These are phyloP conservation scores for Sarcophaga bullata DNA, from an alignment of 1,140 invertebrate species.

Conservation along the genomic window DNA sequence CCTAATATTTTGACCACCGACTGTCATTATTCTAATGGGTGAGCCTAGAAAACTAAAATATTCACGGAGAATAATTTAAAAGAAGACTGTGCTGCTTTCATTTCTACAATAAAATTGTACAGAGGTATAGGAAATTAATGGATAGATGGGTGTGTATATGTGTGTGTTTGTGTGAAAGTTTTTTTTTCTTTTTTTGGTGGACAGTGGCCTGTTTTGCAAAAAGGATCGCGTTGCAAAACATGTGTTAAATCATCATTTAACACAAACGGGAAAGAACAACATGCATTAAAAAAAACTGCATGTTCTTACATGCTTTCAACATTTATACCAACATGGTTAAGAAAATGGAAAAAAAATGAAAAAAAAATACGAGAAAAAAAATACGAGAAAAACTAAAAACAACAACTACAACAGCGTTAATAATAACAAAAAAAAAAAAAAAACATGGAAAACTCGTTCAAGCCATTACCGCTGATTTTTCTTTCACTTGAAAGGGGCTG, in stretches of 20 bases:
- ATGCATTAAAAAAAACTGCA: conserved; percentile 40
- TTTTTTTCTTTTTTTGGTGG: background rate
- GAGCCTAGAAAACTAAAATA: conserved; percentile 24
- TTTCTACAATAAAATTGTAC: background rate
- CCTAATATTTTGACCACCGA: background rate
- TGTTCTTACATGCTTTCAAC: conserved; percentile 40
- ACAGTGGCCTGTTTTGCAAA: conserved; percentile 30
- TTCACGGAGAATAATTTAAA: background rate
- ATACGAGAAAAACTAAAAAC: background rate
- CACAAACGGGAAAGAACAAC: conserved; percentile 35
- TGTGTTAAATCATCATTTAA: conserved; percentile 41
- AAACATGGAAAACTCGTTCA: background rate
- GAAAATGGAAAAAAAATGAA: conserved; percentile 12
- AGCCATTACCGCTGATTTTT: background rate
- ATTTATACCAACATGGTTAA: conserved; percentile 34
- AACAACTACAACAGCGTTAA: background rate
- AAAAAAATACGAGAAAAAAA: too few species aligned
- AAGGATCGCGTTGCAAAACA: conserved; percentile 39
- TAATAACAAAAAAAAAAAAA: background rate
- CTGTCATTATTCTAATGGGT: background rate
- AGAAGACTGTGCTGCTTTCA: background rate
- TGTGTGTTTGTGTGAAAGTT: background rate
- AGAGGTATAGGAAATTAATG: background rate
- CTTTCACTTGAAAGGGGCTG: background rate
- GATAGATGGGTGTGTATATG: background rate